Conservation (phyloP, 2,888 invertebrate genomes). For the Drosophila limbata region DNA sequence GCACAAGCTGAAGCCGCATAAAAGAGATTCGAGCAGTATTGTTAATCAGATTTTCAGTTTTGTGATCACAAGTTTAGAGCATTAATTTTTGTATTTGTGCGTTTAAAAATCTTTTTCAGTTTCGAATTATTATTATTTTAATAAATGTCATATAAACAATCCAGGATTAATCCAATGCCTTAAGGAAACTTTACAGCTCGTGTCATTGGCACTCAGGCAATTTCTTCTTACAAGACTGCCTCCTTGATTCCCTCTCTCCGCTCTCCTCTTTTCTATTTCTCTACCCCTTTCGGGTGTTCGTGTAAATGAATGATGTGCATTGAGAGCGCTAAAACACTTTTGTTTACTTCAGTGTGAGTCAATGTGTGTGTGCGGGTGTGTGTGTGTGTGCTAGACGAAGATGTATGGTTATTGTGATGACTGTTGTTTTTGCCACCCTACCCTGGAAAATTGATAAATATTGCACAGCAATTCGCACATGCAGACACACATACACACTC, state of each 20-base stretch:
- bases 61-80: not conserved
- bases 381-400: slow-evolving; percentile 63
- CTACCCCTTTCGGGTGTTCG: slow-evolving; percentile 34
- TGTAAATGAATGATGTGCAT: slow-evolving; percentile 78
- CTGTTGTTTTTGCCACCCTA: slow-evolving; percentile 57
- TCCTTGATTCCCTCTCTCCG: not conserved
- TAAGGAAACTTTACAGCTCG: slow-evolving; percentile 9
- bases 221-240: slow-evolving; percentile 10
- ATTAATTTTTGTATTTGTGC: not conserved
- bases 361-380: slow-evolving; percentile 18
- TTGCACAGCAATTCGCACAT: slow-evolving; percentile 53
- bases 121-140: not conserved
- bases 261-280: not conserved
- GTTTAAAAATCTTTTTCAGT: too few relatives aligned
- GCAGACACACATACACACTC: slow-evolving; percentile 18
- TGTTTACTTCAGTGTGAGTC: slow-evolving; percentile 46
- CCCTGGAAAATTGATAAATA: slow-evolving; percentile 72
- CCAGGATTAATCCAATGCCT: slow-evolving; percentile 5
- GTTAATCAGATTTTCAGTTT: not conserved
- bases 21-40: not conserved
- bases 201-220: slow-evolving; percentile 20
- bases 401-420: slow-evolving; percentile 80
- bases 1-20: slow-evolving; percentile 31
- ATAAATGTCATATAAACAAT: not conserved
- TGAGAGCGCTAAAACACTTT: slow-evolving; percentile 74